A percentile compares a stretch with the other conserved stretches of the same genome.
phyloP scores from a whole-genome alignment of 2,797 vertebrate genomes.

The Mus spretus region DNA sequence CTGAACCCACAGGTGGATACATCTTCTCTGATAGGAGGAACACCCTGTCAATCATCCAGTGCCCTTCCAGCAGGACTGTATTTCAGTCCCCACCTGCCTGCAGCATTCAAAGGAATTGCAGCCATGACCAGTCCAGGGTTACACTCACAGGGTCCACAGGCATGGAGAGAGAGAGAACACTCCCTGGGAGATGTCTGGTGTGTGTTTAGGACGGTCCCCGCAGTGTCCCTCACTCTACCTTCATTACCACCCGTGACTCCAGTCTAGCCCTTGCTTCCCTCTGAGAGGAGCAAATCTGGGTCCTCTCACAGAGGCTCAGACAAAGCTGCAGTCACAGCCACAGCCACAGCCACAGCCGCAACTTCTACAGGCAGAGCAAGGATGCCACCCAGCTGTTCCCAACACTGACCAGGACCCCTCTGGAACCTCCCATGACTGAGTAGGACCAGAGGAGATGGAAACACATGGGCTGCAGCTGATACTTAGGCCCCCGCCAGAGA shows the following conservation, averaged over 20 bases:
- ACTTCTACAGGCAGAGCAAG: not conserved
- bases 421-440: not conserved
- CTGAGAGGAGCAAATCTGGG: not conserved
- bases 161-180: not conserved
- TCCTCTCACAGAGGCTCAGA: not conserved
- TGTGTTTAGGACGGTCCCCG: fast-evolving
- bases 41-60: not conserved
- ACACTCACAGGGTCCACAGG: too few relatives aligned
- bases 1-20: not conserved
- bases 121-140: fast-evolving
- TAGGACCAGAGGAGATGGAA: not conserved
- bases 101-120: not conserved
- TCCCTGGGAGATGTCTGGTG: not conserved
- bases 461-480: not conserved
- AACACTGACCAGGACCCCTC: not conserved
- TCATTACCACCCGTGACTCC: not conserved
- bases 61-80: not conserved
- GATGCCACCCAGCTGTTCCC: not conserved
- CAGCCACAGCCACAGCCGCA: not conserved
- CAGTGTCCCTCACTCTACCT: not conserved
- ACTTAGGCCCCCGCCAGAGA: not conserved
- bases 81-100: not conserved
- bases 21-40: not conserved
- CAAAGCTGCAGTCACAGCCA: not conserved
- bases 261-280: not conserved